Percentiles rank a stretch among this genome's conserved stretches.
Evolutionary conservation across 2,888 invertebrate genomes (phyloP).

Genomic region (Netelia melanura): DNA sequence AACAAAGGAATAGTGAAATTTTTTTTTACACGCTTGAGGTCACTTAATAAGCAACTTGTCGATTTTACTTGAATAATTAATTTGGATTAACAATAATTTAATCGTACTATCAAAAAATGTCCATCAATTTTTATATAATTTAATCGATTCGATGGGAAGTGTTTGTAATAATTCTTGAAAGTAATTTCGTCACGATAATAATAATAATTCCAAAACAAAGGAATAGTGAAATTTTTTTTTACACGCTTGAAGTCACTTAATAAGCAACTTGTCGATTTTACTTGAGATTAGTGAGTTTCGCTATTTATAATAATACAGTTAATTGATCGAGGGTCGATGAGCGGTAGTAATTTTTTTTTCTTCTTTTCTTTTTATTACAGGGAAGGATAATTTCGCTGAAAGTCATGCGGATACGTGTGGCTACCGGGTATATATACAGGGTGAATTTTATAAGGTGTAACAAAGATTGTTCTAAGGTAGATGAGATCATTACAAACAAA

Average conservation of each 20-base stretch:
- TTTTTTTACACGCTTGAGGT: not conserved
- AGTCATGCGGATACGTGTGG: not conserved
- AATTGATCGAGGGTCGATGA: conserved; percentile 20
- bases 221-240: not conserved
- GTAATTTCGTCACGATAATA: not conserved
- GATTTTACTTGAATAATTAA: not conserved
- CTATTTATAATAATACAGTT: conserved; percentile 29
- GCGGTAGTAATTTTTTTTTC: not conserved
- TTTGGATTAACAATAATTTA: too few relatives aligned
- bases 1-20: not conserved
- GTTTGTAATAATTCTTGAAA: too few relatives aligned
- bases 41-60: conserved; percentile 10
- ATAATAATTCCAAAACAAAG: conserved; percentile 16
- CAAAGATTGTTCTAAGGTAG: too few relatives aligned
- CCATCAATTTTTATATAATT: too few relatives aligned
- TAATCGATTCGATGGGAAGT: too few relatives aligned
- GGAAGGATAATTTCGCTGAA: conserved; percentile 42
- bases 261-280: conserved; percentile 18
- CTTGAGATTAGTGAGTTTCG: not conserved
- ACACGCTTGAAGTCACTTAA: not conserved
- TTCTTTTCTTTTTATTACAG: not conserved
- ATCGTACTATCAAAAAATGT: too few relatives aligned
- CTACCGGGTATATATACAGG: too few relatives aligned
- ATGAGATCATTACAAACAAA: too few relatives aligned
- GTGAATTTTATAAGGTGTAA: too few relatives aligned